Percentiles rank a stretch among this genome's conserved stretches.
phyloP scores from a whole-genome alignment of 2,888 invertebrate genomes.

The Leptinotarsa tumamoca region DNA sequence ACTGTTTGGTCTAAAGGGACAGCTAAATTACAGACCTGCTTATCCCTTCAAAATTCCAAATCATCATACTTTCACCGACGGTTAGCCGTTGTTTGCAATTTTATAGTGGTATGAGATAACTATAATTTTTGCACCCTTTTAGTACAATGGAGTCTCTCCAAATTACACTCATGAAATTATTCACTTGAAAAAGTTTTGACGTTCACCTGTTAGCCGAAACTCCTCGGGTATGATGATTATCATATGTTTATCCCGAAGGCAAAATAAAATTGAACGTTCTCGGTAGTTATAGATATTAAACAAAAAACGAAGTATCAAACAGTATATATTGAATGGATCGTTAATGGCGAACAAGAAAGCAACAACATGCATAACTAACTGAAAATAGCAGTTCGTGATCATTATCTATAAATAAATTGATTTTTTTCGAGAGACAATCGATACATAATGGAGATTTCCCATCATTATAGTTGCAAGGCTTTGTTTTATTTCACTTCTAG shows the following conservation, averaged over 20 bases:
- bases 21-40: background rate
- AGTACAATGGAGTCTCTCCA: background rate
- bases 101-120: background rate
- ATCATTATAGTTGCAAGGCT: conserved; percentile 2
- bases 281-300: background rate
- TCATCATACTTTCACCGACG: background rate
- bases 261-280: background rate
- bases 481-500: background rate
- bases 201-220: conserved; percentile 7
- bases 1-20: background rate
- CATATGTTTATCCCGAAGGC: conserved; percentile 4
- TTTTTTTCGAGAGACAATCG: conserved; percentile 6
- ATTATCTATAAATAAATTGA: conserved; percentile 14
- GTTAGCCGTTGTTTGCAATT: background rate
- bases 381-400: conserved; percentile 5
- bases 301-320: background rate
- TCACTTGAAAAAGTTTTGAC: conserved; percentile 5
- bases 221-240: conserved; percentile 7
- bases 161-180: conserved; percentile 19
- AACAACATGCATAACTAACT: conserved; percentile 9
- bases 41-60: background rate
- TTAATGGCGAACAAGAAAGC: background rate
- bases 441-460: conserved; percentile 10
- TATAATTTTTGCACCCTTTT: conserved; percentile 2
- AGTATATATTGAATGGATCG: background rate